These are phyloP conservation scores for Telmatherina bonti DNA, from an alignment of 2,797 vertebrate genomes.

Conservation along the genomic window DNA sequence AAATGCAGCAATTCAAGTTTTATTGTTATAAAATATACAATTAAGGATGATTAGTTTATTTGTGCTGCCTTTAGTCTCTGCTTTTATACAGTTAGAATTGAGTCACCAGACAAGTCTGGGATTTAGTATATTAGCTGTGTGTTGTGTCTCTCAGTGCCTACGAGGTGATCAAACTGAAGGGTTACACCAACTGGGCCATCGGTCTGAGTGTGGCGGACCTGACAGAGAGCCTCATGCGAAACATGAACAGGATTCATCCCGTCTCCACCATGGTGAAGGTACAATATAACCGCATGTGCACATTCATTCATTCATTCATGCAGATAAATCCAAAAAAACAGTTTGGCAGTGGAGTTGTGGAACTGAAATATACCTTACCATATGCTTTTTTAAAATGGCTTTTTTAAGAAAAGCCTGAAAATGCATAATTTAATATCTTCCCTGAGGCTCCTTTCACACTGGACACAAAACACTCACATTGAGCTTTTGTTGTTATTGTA, in stretches of 20 bases:
- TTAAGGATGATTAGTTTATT: constrained; percentile 1
- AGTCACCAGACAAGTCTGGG: not conserved
- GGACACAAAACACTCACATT: not conserved
- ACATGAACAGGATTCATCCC: constrained; percentile 90
- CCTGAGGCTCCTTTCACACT: not conserved
- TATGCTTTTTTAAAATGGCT: no score
- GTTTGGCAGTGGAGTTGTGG: no score
- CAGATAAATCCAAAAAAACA: not conserved
- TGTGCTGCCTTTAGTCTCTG: not conserved
- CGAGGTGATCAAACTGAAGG: constrained; percentile 96
- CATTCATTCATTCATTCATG: not conserved
- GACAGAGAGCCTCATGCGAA: constrained; percentile 92
- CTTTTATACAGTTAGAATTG: not conserved
- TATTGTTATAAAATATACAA: not conserved
- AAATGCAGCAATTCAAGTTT: not conserved
- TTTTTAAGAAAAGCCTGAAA: no score
- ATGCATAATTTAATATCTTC: no score
- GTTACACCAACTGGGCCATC: constrained; percentile 99
- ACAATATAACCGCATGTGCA: not conserved
- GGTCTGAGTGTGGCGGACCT: constrained; percentile 95
- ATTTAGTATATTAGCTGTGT: not conserved
- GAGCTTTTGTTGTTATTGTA: not conserved
- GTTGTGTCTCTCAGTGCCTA: constrained; percentile 86
- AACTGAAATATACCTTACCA: not conserved
- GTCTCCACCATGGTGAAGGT: constrained; percentile 98